Base-by-base conservation (phyloP, 2,888 invertebrate genomes). In the Stomorhina lunata region DNA sequence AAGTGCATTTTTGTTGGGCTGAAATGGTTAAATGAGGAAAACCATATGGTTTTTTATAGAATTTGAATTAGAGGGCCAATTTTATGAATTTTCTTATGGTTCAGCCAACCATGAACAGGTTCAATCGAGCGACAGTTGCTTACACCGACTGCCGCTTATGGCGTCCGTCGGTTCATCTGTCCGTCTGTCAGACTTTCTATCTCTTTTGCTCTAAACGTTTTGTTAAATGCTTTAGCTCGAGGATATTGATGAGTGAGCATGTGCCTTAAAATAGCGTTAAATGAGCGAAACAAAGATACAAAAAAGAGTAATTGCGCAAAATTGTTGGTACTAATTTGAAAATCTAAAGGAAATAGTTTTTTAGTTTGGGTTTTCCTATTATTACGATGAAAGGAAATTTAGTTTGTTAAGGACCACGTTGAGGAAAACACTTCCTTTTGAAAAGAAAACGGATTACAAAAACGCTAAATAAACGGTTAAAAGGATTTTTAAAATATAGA, bases 281-380 rank as follows among this genome's bases (percentile, higher is more conserved):
- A 73, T 57, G 55, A 75, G 61, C 10, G 6, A 48, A 10, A 10
- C 20, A 6, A 37, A 20, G 32, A 29, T 22, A 40, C 22, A 50
- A n/a, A n/a, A 37, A 55, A 69, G 29, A 63, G 68, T 34, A 81
- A 81, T 69, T 81, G 77, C 77, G 73, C 77, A 68, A 77, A 81
- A 76, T 45, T 75, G 25, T 53, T 37, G 22, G n/a, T n/a, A n/a
- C n/a, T 22, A 15, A 71, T 32, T 10, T 27, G 3, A 15, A 63
- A 72, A 72, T 34, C 55, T 20, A 66, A 69, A 71, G 63, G 63
- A 71, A 68, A 71, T 53, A 40, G 25, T 53, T 69, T 68, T 68
- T 59, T 34, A 59, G 29, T 55, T 12, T 63, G 25, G 20, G 2
- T 25, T 75, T 75, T 75, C 55, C 75, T 78, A 9, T 5, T 22